These are phyloP conservation scores for Orestias chungarensis DNA, from an alignment of 2,797 vertebrate species.

Conservation along the genomic window DNA sequence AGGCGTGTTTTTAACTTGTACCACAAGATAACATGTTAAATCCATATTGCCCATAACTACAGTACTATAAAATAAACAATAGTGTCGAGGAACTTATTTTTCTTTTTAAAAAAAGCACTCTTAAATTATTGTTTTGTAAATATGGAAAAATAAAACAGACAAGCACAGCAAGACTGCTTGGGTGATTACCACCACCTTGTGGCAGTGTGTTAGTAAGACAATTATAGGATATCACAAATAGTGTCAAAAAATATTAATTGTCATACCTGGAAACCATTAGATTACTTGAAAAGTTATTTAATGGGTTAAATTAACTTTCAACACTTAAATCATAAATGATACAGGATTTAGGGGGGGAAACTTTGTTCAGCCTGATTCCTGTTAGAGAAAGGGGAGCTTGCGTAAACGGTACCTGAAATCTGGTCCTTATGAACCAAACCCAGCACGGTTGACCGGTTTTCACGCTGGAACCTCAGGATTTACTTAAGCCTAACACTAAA, in stretches of 20 bases:
- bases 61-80: no score
- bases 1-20: no score
- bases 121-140: neutral
- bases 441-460: neutral
- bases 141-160: neutral
- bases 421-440: no score
- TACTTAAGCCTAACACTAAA: neutral
- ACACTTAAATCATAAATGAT: neutral
- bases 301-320: no score
- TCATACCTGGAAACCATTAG: no score
- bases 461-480: no score
- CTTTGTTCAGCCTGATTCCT: neutral
- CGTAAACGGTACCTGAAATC: neutral
- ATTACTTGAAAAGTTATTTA: no score
- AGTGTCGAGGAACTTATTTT: neutral
- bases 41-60: no score
- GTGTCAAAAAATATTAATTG: no score
- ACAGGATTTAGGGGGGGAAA: neutral
- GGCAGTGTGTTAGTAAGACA: neutral
- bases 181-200: neutral
- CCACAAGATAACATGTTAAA: no score
- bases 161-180: neutral
- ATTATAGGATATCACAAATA: no score
- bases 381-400: neutral
- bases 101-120: neutral